Base-by-base conservation (phyloP, 2,797 vertebrate genomes). In the Sandelia bainsii region DNA sequence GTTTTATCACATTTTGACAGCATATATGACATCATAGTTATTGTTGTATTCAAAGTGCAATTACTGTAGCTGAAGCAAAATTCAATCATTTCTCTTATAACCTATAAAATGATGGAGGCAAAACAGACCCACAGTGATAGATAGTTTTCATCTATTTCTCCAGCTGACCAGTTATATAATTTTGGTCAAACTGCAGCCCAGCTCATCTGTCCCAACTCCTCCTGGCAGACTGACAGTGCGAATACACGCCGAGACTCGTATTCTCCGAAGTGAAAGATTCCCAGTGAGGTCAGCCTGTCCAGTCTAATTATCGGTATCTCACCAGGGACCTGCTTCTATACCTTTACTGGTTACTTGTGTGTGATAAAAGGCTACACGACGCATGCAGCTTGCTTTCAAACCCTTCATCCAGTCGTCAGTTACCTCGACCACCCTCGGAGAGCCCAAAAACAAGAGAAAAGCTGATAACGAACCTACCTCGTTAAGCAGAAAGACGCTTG, bases 401-500 rank as follows among this genome's bases (percentile, higher is more conserved):
- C 20, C 46, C 8, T 27, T 53, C 39, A 40, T 40, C 11, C 44
- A 22, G 10, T 29, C n/a, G n/a, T 34, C 25, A 69, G 20, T 60
- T 56, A 69, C 48, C 60, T 44, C 58, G 34, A 74, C 16, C 56
- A 22, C 20, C 25, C 19, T 25, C 27, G 12, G 45, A 63, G 11
- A 61, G 20, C 40, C 3, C 4, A 34, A 16, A 48, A 60, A 57
- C 10, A 76, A 39, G 37, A 51, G n/a, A 39, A 1, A 52, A 85
- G 37, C 44, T 39, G 72, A 75, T 48, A 62, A 58, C 27, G 13
- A 57, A 91, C 85, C 91, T 84, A 95, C 94, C 93, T 95, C 92
- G 68, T 94, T 94, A 25, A 95, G 91, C 84, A 95, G 91, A 81
- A 95, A 93, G 87, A 93, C 91, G 90, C 93, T 93, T 45, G 92